Conservation (phyloP, 2,888 invertebrate genomes). For the Agrochola lychnidis region DNA sequence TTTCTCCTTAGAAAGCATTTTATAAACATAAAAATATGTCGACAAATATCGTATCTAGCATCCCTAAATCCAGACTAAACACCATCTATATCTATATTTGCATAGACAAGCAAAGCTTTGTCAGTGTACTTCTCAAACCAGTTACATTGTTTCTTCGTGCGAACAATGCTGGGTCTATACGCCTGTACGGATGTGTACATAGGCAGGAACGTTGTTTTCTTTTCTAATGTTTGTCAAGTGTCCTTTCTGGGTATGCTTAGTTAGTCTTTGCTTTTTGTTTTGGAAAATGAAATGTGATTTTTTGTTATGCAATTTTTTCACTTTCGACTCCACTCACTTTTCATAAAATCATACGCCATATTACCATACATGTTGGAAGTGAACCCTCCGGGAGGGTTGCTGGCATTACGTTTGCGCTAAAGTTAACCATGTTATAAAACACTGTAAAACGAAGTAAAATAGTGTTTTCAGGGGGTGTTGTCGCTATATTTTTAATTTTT, state of each 20-base stretch:
- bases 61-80: constrained; percentile 54
- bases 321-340: too few species aligned
- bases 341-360: too few species aligned
- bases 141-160: constrained; percentile 55
- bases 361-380: too few species aligned
- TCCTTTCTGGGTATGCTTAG: constrained; percentile 46
- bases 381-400: too few species aligned
- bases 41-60: constrained; percentile 44
- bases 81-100: constrained; percentile 45
- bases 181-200: constrained; percentile 25
- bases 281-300: constrained; percentile 3
- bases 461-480: too few species aligned
- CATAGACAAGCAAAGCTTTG: constrained; percentile 51
- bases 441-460: too few species aligned
- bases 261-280: constrained; percentile 46
- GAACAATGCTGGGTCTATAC: constrained; percentile 40
- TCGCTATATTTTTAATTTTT: too few species aligned
- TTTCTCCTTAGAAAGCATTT: neutral
- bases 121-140: constrained; percentile 51
- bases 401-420: too few species aligned
- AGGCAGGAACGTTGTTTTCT: constrained; percentile 40
- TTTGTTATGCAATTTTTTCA: neutral
- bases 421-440: too few species aligned
- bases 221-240: constrained; percentile 53
- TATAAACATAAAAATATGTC: rapidly evolving